phyloP scores from a whole-genome alignment of 30 jellyfish, hydroid and myxozoan genomes.

The Cassiopea andromeda region DNA sequence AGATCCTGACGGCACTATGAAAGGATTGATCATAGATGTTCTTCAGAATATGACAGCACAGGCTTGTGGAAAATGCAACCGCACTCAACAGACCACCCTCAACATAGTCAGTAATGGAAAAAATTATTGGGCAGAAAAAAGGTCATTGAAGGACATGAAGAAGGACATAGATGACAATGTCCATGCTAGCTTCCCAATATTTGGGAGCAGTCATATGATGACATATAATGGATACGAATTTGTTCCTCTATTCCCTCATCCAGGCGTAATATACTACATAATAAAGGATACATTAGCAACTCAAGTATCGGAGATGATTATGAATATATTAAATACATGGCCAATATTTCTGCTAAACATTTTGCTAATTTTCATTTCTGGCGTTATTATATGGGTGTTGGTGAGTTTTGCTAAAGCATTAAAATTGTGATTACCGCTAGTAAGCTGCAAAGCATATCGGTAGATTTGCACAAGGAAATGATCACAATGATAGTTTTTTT shows the following conservation, averaged over 20 bases:
- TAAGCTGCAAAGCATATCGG: neutral
- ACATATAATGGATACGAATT: conserved; percentile 20
- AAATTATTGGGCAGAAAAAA: conserved; percentile 19
- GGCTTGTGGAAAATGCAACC: conserved; percentile 35
- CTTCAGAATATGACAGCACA: conserved; percentile 7
- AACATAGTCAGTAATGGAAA: conserved; percentile 24
- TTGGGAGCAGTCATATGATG: conserved; percentile 10
- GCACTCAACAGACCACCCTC: neutral
- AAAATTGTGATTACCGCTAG: neutral
- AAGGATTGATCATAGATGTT: conserved; percentile 30
- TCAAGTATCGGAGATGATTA: neutral
- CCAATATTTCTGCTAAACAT: conserved; percentile 24
- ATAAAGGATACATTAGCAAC: conserved; percentile 13
- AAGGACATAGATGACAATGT: conserved; percentile 29
- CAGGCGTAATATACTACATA: conserved; percentile 38
- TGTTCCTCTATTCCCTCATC: conserved; percentile 47
- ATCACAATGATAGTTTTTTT: neutral
- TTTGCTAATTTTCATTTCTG: conserved; percentile 13
- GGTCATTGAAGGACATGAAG: conserved; percentile 7
- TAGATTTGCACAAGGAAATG: too few relatives aligned
- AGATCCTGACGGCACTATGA: conserved; percentile 1
- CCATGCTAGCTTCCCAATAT: conserved; percentile 47
- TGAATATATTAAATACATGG: conserved; percentile 14
- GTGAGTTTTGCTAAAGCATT: conserved; percentile 18
- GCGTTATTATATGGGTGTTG: conserved; percentile 24